Evolutionary conservation across 2,888 invertebrate genomes (phyloP).

Genomic region (Diaphora mendica): DNA sequence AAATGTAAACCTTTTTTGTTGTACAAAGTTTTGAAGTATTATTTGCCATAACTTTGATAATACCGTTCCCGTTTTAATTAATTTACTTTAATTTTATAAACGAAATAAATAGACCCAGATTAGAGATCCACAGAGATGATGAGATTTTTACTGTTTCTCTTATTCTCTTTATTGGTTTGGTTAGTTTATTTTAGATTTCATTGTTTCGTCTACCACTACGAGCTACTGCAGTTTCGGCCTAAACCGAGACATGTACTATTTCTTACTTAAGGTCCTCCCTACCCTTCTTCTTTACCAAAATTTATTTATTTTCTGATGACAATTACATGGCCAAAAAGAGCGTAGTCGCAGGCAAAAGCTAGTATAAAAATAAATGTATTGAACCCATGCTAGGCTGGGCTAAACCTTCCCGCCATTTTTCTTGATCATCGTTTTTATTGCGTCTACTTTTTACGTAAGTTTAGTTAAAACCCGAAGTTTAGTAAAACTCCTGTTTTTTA

Average conservation of each 20-base stretch:
- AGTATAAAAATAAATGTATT: not conserved
- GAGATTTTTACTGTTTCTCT: not conserved
- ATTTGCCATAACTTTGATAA: not conserved
- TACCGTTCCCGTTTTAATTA: constrained; percentile 35
- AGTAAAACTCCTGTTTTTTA: constrained; percentile 50
- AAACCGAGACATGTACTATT: no score
- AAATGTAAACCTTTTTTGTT: not conserved
- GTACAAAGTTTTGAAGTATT: not conserved
- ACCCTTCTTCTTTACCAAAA: no score
- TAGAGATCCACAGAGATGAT: not conserved
- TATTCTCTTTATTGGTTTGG: not conserved
- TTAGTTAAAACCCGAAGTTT: constrained; percentile 12
- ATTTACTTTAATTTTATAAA: constrained; percentile 31
- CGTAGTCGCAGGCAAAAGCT: no score
- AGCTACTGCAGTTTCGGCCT: no score
- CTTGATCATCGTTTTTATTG: constrained; percentile 18
- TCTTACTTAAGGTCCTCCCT: no score
- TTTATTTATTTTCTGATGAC: no score
- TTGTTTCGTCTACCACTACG: no score
- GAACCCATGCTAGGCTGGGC: not conserved
- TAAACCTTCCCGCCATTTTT: not conserved
- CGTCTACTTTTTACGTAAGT: constrained; percentile 28
- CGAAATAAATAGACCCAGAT: constrained; percentile 33
- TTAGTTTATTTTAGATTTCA: not conserved
- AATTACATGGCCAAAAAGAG: no score